Conservation (phyloP, 2,113 vertebrate species). For the Narcine bancroftii region DNA sequence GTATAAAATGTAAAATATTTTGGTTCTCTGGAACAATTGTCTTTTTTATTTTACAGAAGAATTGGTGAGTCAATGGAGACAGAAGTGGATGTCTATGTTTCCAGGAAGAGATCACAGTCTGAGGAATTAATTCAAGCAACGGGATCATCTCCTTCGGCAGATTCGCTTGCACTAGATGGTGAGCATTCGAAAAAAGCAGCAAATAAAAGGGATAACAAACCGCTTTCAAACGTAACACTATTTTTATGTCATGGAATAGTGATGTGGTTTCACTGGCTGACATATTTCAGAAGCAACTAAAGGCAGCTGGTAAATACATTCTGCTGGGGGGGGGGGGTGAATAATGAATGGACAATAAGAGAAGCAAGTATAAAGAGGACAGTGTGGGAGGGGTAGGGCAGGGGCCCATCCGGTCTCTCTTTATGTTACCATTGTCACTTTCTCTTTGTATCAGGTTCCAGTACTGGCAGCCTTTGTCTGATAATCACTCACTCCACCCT, state of each 20-base stretch:
- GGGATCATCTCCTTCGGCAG: slow-evolving; percentile 65
- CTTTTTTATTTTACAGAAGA: slow-evolving; percentile 41
- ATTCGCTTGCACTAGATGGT: slow-evolving; percentile 77
- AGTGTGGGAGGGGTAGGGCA: too few species aligned
- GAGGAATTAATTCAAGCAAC: slow-evolving; percentile 68
- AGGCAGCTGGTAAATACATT: too few species aligned
- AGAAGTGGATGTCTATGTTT: slow-evolving; percentile 55
- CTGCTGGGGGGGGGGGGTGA: too few species aligned
- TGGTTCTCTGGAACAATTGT: not conserved
- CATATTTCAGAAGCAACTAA: not conserved
- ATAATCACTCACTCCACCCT: too few species aligned
- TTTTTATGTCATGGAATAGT: not conserved
- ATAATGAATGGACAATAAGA: too few species aligned
- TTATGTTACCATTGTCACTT: too few species aligned
- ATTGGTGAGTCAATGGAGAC: slow-evolving; percentile 59
- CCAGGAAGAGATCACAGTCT: slow-evolving; percentile 59
- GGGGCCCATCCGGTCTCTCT: too few species aligned
- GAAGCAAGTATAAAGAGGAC: too few species aligned
- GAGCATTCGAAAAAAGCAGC: slow-evolving; percentile 39
- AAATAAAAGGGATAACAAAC: too few species aligned
- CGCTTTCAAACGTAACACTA: not conserved
- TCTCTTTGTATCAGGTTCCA: too few species aligned
- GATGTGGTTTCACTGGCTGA: not conserved
- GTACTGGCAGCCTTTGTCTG: too few species aligned
- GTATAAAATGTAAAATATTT: not conserved